These are phyloP conservation scores for Xenus cinereus DNA, from an alignment of 2,113 vertebrate species.

Conservation along the genomic window DNA sequence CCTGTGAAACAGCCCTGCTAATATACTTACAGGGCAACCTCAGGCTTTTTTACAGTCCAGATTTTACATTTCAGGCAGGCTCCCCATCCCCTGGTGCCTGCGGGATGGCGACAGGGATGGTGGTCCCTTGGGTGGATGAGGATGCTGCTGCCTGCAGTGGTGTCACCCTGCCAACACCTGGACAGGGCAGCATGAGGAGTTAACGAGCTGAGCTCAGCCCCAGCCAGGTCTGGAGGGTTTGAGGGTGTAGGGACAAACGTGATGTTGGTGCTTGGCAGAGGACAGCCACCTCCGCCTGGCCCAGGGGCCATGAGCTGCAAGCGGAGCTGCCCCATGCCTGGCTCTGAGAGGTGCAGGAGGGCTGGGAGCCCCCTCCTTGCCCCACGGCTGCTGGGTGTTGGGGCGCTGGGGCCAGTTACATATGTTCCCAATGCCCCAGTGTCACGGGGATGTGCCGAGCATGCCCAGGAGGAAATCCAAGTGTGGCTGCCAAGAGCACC, in stretches of 20 bases:
- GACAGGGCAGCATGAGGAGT: background rate
- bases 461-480: background rate
- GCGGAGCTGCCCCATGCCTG: background rate
- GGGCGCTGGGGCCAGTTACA: fast-evolving
- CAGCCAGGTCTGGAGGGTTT: background rate
- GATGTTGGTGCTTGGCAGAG: background rate
- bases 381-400: fast-evolving
- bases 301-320: background rate
- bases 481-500: background rate
- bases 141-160: fast-evolving
- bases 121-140: too few relatives aligned
- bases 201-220: background rate
- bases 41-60: background rate
- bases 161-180: background rate
- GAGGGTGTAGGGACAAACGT: background rate
- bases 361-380: background rate
- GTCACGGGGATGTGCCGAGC: fast-evolving
- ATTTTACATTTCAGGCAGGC: background rate
- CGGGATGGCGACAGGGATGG: too few relatives aligned
- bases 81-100: fast-evolving
- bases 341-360: background rate
- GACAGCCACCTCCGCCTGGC: background rate
- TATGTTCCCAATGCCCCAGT: fast-evolving
- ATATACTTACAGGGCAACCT: fast-evolving
- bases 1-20: background rate